Base-by-base conservation (phyloP, 2,888 invertebrate species). In the Phania funesta region DNA sequence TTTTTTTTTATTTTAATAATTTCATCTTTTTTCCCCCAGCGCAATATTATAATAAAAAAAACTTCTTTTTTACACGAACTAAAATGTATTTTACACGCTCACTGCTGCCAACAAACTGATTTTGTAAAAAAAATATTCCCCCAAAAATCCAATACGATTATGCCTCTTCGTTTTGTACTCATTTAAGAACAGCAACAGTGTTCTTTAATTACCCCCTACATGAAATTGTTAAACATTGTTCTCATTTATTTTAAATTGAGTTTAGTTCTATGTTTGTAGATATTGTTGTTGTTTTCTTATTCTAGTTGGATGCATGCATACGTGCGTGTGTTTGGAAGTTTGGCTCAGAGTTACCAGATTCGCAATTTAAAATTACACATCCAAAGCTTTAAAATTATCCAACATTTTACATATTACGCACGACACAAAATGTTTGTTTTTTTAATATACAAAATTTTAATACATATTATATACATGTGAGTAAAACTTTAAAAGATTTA, bases 41-140 rank as follows among this genome's bases (percentile, higher is more conserved):
- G 71, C 71, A 71, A 65, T 73, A 78, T 78, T 78, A 73, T 73
- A 79, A 65, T 11, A 70, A 56, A 65, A 44, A 6, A 44, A 52
- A 71, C 22, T 67, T 11, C 38, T 41, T 52, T 16, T 64, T 18
- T 46, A 35, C 52, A 73, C 58, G 50, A 71, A 76, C 60, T 29
- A 44, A 78, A 78, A 64, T 20, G 74, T 74, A 82, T 75, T 75
- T 70, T 46, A 70, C 78, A 65, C 78, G 64, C 82, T 82, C 82
- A 60, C 74, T 70, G 74, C 74, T 78, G 58, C 74, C 82, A 78
- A 78, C 78, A 70, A 75, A 82, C 82, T 82, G 38, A 48, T 48
- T 26, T 50, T 41, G 18, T 11, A 74, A 41, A 64, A 44, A 74
- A 32, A 62, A 48, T 46, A 62, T 32, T 16, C 26, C 76, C 65